Percentiles rank a stretch among this genome's conserved stretches.
These are phyloP conservation scores for Dendroctonus valens DNA, from an alignment of 1,140 invertebrate species.

Conservation along the genomic window DNA sequence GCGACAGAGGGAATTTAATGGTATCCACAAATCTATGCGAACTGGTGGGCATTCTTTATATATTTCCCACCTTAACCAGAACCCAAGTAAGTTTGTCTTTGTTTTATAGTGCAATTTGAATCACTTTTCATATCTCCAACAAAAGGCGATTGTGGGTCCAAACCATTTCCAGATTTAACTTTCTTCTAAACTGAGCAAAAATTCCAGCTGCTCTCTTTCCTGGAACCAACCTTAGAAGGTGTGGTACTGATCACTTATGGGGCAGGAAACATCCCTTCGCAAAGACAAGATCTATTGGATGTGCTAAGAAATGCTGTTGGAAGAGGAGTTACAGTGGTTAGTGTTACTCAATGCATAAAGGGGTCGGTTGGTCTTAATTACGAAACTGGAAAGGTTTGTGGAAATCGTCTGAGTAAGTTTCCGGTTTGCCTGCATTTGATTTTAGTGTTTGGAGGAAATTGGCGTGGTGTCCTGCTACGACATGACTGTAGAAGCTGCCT, in stretches of 20 bases:
- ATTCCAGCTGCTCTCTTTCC: conserved; percentile 67
- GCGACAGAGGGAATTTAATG: conserved; percentile 11
- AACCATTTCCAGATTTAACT: not conserved
- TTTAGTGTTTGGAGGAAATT: conserved; percentile 48
- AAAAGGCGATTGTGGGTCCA: too few relatives aligned
- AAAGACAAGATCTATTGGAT: conserved; percentile 75
- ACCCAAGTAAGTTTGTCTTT: conserved; percentile 27
- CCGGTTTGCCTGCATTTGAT: not conserved
- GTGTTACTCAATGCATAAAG: conserved; percentile 86
- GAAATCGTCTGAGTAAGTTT: not conserved
- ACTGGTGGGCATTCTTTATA: conserved; percentile 21
- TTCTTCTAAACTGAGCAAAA: conserved; percentile 4
- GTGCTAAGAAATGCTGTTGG: conserved; percentile 71
- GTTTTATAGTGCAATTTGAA: too few relatives aligned
- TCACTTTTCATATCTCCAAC: not conserved
- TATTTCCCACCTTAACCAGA: conserved; percentile 28
- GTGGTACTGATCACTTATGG: conserved; percentile 94
- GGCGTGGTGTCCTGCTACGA: conserved; percentile 89
- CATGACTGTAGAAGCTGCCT: conserved; percentile 93
- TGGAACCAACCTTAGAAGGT: conserved; percentile 73
- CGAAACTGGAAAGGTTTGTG: conserved; percentile 72
- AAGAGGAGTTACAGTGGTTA: conserved; percentile 85
- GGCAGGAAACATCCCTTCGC: conserved; percentile 86
- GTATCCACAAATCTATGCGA: conserved; percentile 23
- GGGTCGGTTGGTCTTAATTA: conserved; percentile 78